Base-by-base conservation (phyloP, 2,888 invertebrate genomes). In the Byasa hedistus region DNA sequence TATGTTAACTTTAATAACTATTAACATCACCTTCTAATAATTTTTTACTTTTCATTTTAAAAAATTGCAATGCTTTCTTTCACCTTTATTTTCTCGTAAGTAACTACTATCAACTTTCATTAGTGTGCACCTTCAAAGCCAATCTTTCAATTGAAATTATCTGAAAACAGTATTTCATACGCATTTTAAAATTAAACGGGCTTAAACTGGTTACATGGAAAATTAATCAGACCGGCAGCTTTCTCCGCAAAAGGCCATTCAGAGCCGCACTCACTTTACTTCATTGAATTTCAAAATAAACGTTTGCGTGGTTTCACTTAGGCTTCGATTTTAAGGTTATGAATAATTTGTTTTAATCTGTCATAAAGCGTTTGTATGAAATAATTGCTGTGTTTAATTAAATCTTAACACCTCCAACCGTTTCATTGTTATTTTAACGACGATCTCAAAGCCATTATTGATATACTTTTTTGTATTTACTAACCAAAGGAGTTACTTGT, bases 241-340 rank as follows among this genome's bases (percentile, higher is more conserved):
- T 57, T 57, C 12, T 27, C 44, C 58, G 57, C 67, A 64, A 67
- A 27, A 70, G 66, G 66, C 70, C 69, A 67, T 70, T 71, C 60
- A 71, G 62, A 68, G 52, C 66, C 57, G 57, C 52, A 24, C 60
- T 39, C 36, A 56, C 24, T 61, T 48, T 36, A 22, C 51, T 59
- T 61, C 64, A 66, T 67, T 59, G 68, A 71, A 69, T 66, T 70
- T 70, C 57, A 68, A 69, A 69, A 66, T 68, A 69, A 66, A 70
- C 69, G 32, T 57, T 56, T 36, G 27, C 48, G 65, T 48, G 57
- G 56, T 65, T 52, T 58, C 56, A n/a, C 39, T 64, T 51, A 58
- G 22, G 52, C 57, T 64, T 52, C 36, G 23, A 51, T 57, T 36
- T 15, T 57, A 23, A 64, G 52, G 57, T 57, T 32, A 48, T 48